Evolutionary conservation across 1,140 invertebrate species (phyloP).

Genomic region (Trachymyrmex cornetzi): DNA sequence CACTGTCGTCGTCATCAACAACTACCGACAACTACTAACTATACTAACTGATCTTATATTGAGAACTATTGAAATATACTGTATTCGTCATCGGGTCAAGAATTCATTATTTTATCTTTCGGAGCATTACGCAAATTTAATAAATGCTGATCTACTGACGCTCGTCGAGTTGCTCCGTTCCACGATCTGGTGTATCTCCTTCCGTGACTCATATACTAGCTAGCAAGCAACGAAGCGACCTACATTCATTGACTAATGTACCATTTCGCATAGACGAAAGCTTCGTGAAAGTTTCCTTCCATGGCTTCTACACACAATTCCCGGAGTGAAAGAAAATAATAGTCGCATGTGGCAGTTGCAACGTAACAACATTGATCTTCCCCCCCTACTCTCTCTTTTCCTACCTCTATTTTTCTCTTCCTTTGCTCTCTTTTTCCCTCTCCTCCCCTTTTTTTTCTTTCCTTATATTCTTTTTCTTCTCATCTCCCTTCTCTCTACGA

Average conservation of each 20-base stretch:
- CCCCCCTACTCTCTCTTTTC: background rate
- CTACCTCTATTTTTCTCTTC: background rate
- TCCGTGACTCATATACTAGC: conserved; percentile 61
- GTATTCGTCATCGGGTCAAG: background rate
- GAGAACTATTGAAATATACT: background rate
- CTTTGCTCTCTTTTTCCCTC: background rate
- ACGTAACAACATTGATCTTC: conserved; percentile 68
- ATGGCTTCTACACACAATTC: conserved; percentile 1
- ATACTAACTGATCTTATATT: background rate
- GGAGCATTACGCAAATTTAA: conserved; percentile 16
- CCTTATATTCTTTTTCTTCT: no score
- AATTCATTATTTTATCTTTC: conserved; percentile 11
- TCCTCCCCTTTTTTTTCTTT: no score
- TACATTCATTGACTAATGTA: conserved; percentile 53
- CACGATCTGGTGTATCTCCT: conserved; percentile 40
- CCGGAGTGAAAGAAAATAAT: conserved; percentile 62
- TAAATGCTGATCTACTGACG: conserved; percentile 29
- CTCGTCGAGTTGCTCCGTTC: conserved; percentile 14
- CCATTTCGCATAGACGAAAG: conserved; percentile 63
- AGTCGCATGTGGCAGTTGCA: conserved; percentile 69
- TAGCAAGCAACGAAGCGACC: conserved; percentile 45
- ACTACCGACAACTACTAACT: background rate
- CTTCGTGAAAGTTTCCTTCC: conserved; percentile 52
- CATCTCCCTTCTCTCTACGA: no score
- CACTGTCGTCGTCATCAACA: background rate